phyloP scores from a whole-genome alignment of 1,140 invertebrate genomes.

The Lethrus apterus region DNA sequence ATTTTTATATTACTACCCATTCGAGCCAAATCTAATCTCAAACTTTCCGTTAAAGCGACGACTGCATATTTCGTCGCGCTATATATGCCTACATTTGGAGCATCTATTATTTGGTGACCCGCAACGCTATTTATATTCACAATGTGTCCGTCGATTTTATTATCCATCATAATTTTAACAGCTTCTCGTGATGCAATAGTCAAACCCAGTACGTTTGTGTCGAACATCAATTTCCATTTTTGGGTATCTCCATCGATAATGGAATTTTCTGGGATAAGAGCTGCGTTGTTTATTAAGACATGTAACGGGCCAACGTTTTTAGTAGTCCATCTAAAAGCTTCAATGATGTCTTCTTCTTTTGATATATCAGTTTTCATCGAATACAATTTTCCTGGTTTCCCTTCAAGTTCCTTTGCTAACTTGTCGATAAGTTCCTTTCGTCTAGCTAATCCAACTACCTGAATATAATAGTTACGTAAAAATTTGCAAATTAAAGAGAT shows the following conservation, averaged over 20 bases:
- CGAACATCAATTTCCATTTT: conserved; percentile 46
- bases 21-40: conserved; percentile 35
- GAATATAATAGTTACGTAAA: background rate
- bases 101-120: conserved; percentile 41
- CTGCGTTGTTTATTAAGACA: conserved; percentile 25
- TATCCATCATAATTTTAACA: conserved; percentile 50
- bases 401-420: conserved; percentile 14
- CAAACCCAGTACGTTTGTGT: conserved; percentile 52
- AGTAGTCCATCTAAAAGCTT: conserved; percentile 40
- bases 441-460: conserved; percentile 47
- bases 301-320: conserved; percentile 42
- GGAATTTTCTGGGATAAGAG: conserved; percentile 45
- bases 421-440: conserved; percentile 37
- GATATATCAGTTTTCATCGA: conserved; percentile 45
- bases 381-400: conserved; percentile 35
- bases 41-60: conserved; percentile 40
- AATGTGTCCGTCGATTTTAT: conserved; percentile 56
- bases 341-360: conserved; percentile 36
- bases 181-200: conserved; percentile 49
- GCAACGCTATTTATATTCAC: conserved; percentile 50
- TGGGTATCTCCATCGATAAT: conserved; percentile 31
- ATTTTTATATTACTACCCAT: conserved; percentile 17
- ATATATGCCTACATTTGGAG: conserved; percentile 27
- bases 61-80: conserved; percentile 43
- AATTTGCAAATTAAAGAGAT: too few species aligned